These are phyloP conservation scores for Hydrolagus affinis DNA, from an alignment of 2,113 vertebrate genomes.

Conservation along the genomic window DNA sequence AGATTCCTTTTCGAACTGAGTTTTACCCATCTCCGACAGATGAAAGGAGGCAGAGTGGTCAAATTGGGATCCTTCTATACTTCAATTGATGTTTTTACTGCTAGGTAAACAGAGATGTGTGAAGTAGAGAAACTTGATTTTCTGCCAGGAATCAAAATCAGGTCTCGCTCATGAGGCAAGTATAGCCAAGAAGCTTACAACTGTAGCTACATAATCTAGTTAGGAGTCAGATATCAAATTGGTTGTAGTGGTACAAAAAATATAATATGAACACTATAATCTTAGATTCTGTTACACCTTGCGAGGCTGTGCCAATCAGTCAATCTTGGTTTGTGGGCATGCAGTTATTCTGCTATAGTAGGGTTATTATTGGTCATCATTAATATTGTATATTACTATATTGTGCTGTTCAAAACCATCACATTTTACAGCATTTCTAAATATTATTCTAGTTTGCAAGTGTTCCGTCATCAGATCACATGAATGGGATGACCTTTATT, in stretches of 20 bases:
- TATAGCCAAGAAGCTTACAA: not conserved
- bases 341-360: not conserved
- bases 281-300: not conserved
- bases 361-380: not conserved
- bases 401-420: not conserved
- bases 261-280: not conserved
- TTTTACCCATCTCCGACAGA: no score
- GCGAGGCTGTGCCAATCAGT: slow-evolving; percentile 3
- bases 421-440: not conserved
- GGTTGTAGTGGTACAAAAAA: not conserved
- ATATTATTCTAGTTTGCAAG: not conserved
- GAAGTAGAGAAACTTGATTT: no score
- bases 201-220: not conserved
- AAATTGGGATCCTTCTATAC: no score
- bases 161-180: not conserved
- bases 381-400: not conserved
- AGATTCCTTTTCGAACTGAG: no score
- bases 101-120: no score
- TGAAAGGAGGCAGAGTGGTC: no score
- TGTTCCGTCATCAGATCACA: not conserved
- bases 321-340: not conserved
- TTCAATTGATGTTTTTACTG: no score
- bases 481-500: not conserved
- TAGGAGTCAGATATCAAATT: not conserved
- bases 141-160: no score